These are phyloP conservation scores for Centropristis striata DNA, from an alignment of 2,113 vertebrate genomes.

Conservation along the genomic window DNA sequence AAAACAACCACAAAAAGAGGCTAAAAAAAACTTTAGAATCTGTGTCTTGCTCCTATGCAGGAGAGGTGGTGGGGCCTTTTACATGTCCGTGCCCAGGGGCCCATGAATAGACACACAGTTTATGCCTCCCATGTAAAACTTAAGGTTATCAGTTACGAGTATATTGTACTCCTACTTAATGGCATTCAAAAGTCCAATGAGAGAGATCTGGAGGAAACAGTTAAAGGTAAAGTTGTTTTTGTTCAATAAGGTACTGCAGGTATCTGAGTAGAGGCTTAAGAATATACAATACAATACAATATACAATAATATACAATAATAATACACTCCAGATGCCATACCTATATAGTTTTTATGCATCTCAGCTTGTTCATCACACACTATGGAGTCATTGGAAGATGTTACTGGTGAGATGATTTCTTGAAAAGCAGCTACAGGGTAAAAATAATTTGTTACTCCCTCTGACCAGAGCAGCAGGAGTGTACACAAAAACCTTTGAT, in stretches of 20 bases:
- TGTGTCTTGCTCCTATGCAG: too few species aligned
- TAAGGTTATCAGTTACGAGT: neutral
- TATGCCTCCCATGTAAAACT: neutral
- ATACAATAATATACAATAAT: too few species aligned
- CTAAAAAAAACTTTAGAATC: too few species aligned
- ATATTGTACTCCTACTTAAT: neutral
- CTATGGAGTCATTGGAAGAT: neutral
- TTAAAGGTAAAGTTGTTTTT: neutral
- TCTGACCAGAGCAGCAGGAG: slow-evolving; percentile 10
- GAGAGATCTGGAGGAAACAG: neutral
- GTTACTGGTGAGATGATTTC: neutral
- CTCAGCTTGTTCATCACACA: neutral
- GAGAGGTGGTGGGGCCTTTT: too few species aligned
- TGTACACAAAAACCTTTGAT: slow-evolving; percentile 22
- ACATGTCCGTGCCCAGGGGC: too few species aligned
- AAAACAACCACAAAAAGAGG: too few species aligned
- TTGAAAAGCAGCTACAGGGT: neutral
- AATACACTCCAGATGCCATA: neutral
- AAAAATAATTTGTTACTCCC: neutral
- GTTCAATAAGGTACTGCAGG: too few species aligned
- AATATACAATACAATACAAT: too few species aligned
- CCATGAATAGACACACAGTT: neutral
- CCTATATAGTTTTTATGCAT: neutral
- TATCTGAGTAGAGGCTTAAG: neutral
- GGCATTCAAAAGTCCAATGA: neutral